Conservation (phyloP, 1,140 invertebrate species). For the Micrasema longulum region DNA sequence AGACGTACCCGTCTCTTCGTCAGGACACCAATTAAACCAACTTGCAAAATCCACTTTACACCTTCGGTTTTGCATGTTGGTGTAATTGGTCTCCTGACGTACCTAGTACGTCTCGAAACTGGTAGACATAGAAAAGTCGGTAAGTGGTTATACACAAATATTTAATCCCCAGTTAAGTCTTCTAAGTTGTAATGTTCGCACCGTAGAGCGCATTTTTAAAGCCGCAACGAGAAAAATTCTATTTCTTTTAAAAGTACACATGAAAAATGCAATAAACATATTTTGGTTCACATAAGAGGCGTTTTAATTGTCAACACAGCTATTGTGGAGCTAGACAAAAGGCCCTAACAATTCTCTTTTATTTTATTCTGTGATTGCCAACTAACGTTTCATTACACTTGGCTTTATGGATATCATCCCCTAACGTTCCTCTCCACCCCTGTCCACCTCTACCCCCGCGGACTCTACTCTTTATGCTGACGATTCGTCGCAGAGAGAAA, state of each 20-base stretch:
- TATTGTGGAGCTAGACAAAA: conserved; percentile 17
- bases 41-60: too few species aligned
- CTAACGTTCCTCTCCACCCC: neutral
- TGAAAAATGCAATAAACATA: conserved; percentile 34
- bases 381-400: conserved; percentile 37
- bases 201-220: too few species aligned
- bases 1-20: too few species aligned
- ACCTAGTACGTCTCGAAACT: too few species aligned
- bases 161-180: too few species aligned
- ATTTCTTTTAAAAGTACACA: neutral
- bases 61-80: too few species aligned
- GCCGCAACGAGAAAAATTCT: neutral
- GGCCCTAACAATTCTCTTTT: conserved; percentile 25
- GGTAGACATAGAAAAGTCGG: too few species aligned
- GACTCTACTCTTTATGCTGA: conserved; percentile 5
- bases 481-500: conserved; percentile 24
- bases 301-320: conserved; percentile 30
- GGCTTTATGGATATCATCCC: conserved; percentile 24
- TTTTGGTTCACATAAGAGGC: conserved; percentile 12
- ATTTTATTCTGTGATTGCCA: conserved; percentile 30
- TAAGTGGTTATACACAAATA: too few species aligned
- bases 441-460: conserved; percentile 3
- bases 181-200: too few species aligned
- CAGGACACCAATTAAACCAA: too few species aligned
- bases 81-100: too few species aligned